A percentile compares a stretch with the other conserved stretches of the same genome.
These are phyloP conservation scores for Sabatieria punctata DNA, from an alignment of 2,888 invertebrate genomes.

Conservation along the genomic window DNA sequence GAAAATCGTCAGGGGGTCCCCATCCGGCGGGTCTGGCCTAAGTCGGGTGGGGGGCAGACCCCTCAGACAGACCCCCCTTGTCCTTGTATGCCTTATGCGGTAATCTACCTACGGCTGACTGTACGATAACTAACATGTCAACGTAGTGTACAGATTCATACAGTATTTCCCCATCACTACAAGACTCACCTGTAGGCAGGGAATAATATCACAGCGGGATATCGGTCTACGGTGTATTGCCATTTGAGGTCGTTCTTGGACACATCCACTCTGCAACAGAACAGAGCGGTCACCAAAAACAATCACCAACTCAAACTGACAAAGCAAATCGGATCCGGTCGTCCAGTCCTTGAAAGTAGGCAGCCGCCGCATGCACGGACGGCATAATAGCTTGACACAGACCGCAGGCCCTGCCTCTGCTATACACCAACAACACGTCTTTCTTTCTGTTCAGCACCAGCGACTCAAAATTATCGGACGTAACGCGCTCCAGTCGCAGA, in stretches of 20 bases:
- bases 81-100: too few species aligned
- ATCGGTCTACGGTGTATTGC: constrained; percentile 58
- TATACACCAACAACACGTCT: neutral
- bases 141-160: too few species aligned
- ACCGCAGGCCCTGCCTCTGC: neutral
- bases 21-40: too few species aligned
- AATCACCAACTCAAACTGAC: neutral
- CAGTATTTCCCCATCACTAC: too few species aligned
- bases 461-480: neutral
- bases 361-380: neutral
- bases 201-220: constrained; percentile 63
- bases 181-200: too few species aligned
- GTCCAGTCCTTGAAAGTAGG: neutral
- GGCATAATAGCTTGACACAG: neutral
- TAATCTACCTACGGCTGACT: too few species aligned
- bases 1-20: too few species aligned
- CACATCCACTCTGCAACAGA: constrained; percentile 47
- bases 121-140: too few species aligned
- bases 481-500: neutral
- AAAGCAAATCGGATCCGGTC: constrained; percentile 5
- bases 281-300: neutral
- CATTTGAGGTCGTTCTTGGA: constrained; percentile 68
- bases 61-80: too few species aligned
- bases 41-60: too few species aligned
- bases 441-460: neutral